Evolutionary conservation across 2,113 vertebrate genomes (phyloP), one percentile per base, ranked within the genome.

Genomic region (Prunella fulvescens): DNA sequence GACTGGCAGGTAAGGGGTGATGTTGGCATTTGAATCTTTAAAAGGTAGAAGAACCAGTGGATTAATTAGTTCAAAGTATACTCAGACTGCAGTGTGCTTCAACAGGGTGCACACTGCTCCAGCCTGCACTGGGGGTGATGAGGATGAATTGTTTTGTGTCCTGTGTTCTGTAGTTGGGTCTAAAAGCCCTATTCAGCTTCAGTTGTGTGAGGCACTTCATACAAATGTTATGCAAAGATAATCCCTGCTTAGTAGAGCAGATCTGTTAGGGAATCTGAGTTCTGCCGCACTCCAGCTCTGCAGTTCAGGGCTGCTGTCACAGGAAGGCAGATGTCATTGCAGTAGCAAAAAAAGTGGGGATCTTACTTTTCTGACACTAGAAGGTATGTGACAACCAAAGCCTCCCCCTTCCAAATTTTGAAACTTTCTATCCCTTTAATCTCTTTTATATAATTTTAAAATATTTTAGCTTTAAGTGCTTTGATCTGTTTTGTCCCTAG

Each of bases 101-200:
- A 48, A 1, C 0, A 0, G 31, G 14, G 12, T 42, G 47, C 67
- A n/a, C 9, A 1, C 11, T 44, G 23, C 77, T 81, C 29, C 80
- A 84, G 61, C n/a, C 53, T 53, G 4, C 39, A 54, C 16, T 39
- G n/a, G 19, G 33, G 62, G 18, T 66, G 50, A 29, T 35, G 39
- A 10, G 31, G 35, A 16, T 33, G 19, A 14, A 9, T 25, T 57
- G 65, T 60, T 60, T 39, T 64, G 10, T 26, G 17, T 61, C 37
- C 0, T 58, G 8, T 50, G 8, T 74, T 62, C 60, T 91, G 39
- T 20, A 35, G 50, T 13, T 85, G 70, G 29, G 28, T 26, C 69
- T 91, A 62, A 92, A 87, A 80, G 24, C n/a, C 19, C 67, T 62
- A 3, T 74, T 85, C 56, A 92, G 44, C 44, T 62, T 89, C 66